Evolutionary conservation across 1,140 invertebrate species (phyloP), one percentile per base, ranked within the genome.

Genomic region (Pseudomyrmex sp.): DNA sequence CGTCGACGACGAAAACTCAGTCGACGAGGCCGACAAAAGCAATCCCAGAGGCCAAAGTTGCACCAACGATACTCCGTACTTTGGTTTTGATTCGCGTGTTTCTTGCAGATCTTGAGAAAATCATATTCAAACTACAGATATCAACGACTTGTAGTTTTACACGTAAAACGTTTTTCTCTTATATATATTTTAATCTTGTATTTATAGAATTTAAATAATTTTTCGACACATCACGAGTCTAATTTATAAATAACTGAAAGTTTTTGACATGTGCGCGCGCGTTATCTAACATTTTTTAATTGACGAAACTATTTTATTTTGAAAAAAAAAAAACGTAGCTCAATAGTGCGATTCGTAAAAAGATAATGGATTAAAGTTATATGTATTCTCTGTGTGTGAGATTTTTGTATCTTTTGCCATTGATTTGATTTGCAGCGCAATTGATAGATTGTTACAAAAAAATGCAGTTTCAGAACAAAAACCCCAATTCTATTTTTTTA

Each of bases 11-110:
- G 35, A 58, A 52, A 80, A 80, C 12, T 80, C 44, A 62, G 3
- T 58, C 54, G 44, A 59, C 15, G 44, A 61, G 44, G n/a, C 58
- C 46, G 23, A 20, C 46, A 7, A 80, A 80, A 80, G 76, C 70
- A 80, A 70, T 80, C 59, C 15, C 20, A 76, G 52, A n/a, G 15
- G 26, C 13, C 26, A 7, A 44, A 56, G 48, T 68, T 15, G 52
- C 63, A 1, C 8, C 50, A 13, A 20, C 15, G 35, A 79, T 26
- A 35, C 35, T 35, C 4, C 20, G 46, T 35, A 18, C 10, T 15
- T 56, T 15, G 10, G 58, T 79, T 69, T 5, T 23, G 13, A 79
- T 66, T 46, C 48, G 10, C 23, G 26, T 54, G 0, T 15, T 13
- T 68, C 9, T 26, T 23, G 20, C 35, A 35, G 35, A 35, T 35